These are phyloP conservation scores for Campylomormyrus numenius DNA, from an alignment of 2,113 vertebrate genomes.

Conservation along the genomic window DNA sequence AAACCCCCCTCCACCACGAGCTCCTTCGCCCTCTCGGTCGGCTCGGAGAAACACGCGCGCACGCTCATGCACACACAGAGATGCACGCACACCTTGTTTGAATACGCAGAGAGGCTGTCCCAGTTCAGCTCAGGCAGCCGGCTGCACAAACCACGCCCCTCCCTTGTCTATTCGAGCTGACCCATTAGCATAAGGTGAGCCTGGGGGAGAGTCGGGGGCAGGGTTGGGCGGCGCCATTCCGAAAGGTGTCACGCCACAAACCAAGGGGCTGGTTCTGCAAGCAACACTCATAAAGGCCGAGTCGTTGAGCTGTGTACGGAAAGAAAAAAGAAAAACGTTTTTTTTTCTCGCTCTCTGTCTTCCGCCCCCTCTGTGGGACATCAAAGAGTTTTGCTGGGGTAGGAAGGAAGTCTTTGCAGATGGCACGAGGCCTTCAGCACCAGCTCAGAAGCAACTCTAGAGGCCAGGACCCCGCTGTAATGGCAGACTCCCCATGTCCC, in stretches of 20 bases:
- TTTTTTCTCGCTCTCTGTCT: slow-evolving; percentile 4
- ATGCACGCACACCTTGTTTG: slow-evolving; percentile 36
- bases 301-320: neutral
- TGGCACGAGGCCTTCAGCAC: neutral
- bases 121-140: slow-evolving; percentile 35
- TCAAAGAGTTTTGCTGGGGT: slow-evolving; percentile 38
- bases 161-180: slow-evolving; percentile 40
- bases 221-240: slow-evolving; percentile 55
- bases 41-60: slow-evolving; percentile 27
- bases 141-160: slow-evolving; percentile 64
- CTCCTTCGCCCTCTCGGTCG: slow-evolving; percentile 33
- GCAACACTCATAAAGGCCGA: neutral
- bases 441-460: neutral
- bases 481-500: neutral
- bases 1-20: slow-evolving; percentile 24
- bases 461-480: neutral
- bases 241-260: slow-evolving; percentile 44
- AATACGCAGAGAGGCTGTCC: slow-evolving; percentile 45
- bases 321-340: neutral
- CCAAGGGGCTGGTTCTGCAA: slow-evolving; percentile 41
- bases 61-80: slow-evolving; percentile 1
- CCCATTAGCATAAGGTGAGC: slow-evolving; percentile 71
- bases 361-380: neutral
- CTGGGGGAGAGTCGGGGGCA: slow-evolving; percentile 23
- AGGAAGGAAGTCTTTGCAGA: slow-evolving; percentile 55